A percentile compares a stretch with the other conserved stretches of the same genome.
These are phyloP conservation scores for Rhineura floridana DNA, from an alignment of 2,113 vertebrate genomes.

Conservation along the genomic window DNA sequence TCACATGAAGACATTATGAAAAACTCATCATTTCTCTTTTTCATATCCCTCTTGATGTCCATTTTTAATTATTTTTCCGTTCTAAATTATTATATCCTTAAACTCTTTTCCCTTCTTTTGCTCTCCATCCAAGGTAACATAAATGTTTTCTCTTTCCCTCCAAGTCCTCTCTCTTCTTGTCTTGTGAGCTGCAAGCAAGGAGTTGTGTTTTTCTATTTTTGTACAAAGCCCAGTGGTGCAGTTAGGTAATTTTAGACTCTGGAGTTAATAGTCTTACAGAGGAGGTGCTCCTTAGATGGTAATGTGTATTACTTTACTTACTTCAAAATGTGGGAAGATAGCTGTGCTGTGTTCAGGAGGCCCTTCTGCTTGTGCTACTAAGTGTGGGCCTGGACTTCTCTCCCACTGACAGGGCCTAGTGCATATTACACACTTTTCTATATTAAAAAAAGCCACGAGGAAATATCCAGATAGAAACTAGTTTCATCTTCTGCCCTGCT, in stretches of 20 bases:
- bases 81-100: not conserved
- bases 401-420: not conserved
- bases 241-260: not conserved
- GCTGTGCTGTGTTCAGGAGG: too few species aligned
- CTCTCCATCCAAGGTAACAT: not conserved
- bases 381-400: not conserved
- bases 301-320: not conserved
- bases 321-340: too few species aligned
- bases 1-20: slow-evolving; percentile 3
- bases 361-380: not conserved
- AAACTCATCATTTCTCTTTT: not conserved
- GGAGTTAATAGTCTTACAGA: not conserved
- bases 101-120: not conserved
- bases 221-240: not conserved
- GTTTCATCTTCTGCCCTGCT: not conserved
- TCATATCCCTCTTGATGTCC: not conserved
- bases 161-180: not conserved
- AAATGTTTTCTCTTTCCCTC: not conserved
- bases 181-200: not conserved
- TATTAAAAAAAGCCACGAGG: not conserved
- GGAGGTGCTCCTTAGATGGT: not conserved
- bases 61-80: not conserved
- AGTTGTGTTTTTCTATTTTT: not conserved
- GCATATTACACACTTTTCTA: not conserved
- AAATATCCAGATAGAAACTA: not conserved